These are phyloP conservation scores for Alloplasta piceator DNA, from an alignment of 2,888 invertebrate species.

Conservation along the genomic window DNA sequence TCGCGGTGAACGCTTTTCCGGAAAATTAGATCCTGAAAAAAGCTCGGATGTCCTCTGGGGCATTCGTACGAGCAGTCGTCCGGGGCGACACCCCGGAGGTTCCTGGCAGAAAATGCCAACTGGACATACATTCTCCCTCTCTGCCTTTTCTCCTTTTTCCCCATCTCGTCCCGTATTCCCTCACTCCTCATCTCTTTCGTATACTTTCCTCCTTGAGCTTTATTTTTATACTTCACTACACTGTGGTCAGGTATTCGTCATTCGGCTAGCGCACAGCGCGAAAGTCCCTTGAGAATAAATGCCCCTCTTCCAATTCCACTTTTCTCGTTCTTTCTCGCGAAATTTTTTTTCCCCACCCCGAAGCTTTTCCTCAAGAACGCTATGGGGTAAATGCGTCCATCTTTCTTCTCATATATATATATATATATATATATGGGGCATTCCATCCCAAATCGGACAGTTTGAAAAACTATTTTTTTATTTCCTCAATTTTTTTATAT, in stretches of 20 bases:
- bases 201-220: background rate
- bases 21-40: conserved; percentile 60
- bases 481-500: too few relatives aligned
- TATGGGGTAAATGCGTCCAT: background rate
- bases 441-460: too few relatives aligned
- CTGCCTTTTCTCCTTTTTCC: background rate
- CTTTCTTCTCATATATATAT: background rate
- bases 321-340: conserved; percentile 19
- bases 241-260: conserved; percentile 36
- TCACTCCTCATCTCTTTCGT: background rate
- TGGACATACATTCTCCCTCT: conserved; percentile 23
- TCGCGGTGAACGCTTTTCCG: conserved; percentile 53
- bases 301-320: conserved; percentile 35
- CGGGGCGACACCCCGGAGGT: conserved; percentile 33
- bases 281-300: conserved; percentile 42
- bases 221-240: background rate
- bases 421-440: too few relatives aligned
- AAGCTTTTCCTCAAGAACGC: background rate
- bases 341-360: background rate
- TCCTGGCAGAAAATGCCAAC: conserved; percentile 34
- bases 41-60: conserved; percentile 31
- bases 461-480: too few relatives aligned
- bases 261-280: conserved; percentile 14
- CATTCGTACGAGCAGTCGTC: conserved; percentile 34
- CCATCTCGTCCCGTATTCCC: background rate